phyloP scores from a whole-genome alignment of 1,140 invertebrate genomes.

The Drosophila ironensis region DNA sequence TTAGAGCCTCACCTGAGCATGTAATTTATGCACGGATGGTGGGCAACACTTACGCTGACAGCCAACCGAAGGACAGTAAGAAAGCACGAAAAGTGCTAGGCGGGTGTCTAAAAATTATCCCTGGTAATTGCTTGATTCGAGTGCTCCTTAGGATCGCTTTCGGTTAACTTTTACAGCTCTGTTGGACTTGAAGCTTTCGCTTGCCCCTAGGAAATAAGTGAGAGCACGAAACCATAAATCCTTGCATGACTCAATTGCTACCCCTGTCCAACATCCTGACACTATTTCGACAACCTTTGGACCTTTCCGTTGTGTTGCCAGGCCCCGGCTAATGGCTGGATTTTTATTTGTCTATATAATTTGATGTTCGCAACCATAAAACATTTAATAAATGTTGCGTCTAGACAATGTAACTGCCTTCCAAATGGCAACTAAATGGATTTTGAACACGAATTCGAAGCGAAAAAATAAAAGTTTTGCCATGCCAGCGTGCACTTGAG shows the following conservation, averaged over 20 bases:
- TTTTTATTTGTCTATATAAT: conserved; percentile 77
- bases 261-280: conserved; percentile 21
- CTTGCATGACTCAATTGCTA: conserved; percentile 51
- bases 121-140: conserved; percentile 24
- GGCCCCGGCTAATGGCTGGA: conserved; percentile 41
- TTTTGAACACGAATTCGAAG: conserved; percentile 75
- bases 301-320: conserved; percentile 36
- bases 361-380: conserved; percentile 74
- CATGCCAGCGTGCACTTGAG: conserved; percentile 43
- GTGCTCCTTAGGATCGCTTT: conserved; percentile 11
- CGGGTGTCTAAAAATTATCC: conserved; percentile 5
- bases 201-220: too few relatives aligned
- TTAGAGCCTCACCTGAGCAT: conserved; percentile 38
- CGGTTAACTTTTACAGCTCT: background rate
- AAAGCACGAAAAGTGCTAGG: too few relatives aligned
- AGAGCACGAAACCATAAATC: conserved; percentile 16
- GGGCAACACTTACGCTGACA: conserved; percentile 49
- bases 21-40: conserved; percentile 70
- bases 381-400: conserved; percentile 79
- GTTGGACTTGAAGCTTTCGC: too few relatives aligned
- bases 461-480: conserved; percentile 8
- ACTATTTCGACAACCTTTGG: conserved; percentile 35
- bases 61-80: too few relatives aligned
- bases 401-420: conserved; percentile 81
- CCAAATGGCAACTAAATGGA: conserved; percentile 80